Conservation (phyloP, 2,888 invertebrate genomes). For the Netelia melanura region DNA sequence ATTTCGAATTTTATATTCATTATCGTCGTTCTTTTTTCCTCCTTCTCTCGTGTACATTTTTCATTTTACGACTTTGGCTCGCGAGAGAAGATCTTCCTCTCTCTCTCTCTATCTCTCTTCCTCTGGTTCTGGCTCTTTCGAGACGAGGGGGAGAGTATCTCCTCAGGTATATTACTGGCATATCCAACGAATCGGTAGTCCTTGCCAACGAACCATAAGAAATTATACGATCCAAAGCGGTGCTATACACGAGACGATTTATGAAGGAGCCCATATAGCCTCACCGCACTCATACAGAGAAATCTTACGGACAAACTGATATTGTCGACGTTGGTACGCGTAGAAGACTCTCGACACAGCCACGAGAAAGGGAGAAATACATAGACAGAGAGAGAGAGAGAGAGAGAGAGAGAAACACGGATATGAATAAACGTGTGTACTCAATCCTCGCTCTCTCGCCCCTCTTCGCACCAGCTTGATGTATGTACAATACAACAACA, state of each 20-base stretch:
- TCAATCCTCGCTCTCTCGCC: neutral
- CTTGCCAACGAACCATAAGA: conserved; percentile 59
- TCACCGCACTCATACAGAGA: conserved; percentile 3
- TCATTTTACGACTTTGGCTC: conserved; percentile 51
- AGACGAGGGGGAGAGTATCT: neutral
- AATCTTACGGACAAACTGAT: neutral
- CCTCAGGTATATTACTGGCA: conserved; percentile 60
- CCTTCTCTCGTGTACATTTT: conserved; percentile 16
- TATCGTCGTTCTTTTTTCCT: neutral
- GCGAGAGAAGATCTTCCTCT: neutral
- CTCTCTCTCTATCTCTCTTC: conserved; percentile 11
- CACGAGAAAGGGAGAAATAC: no score
- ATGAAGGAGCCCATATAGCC: conserved; percentile 50
- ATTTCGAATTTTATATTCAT: conserved; percentile 12
- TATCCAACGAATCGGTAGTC: conserved; percentile 65
- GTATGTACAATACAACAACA: conserved; percentile 2
- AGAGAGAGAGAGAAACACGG: neutral
- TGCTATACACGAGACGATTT: conserved; percentile 56
- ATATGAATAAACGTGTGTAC: conserved; percentile 18
- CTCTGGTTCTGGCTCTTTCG: neutral
- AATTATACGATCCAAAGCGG: conserved; percentile 63
- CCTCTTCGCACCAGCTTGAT: neutral
- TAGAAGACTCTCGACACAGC: neutral
- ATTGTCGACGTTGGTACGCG: conserved; percentile 11
- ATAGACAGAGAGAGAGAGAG: neutral